Evolutionary conservation across 2,113 vertebrate genomes (phyloP).

Genomic region (Phainopepla nitens): DNA sequence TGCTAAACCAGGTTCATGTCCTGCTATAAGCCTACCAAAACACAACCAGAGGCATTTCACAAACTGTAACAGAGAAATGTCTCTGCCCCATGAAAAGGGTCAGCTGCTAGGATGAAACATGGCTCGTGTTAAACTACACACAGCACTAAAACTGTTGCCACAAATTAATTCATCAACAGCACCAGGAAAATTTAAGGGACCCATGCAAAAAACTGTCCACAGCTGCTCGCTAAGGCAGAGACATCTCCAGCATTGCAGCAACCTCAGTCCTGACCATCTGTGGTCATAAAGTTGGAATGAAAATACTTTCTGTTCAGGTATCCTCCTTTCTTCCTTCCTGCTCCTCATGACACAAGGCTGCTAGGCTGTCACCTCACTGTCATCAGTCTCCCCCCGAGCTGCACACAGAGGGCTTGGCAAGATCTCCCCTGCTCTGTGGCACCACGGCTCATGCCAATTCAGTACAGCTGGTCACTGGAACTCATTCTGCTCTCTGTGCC

Average conservation of each 20-base stretch:
- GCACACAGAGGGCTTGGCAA: background rate
- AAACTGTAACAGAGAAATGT: background rate
- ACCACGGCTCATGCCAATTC: background rate
- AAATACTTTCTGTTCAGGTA: background rate
- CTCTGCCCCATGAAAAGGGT: background rate
- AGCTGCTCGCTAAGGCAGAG: background rate
- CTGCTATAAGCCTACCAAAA: background rate
- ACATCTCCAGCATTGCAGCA: background rate
- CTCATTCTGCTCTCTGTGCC: background rate
- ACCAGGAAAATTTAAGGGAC: background rate
- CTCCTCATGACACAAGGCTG: background rate
- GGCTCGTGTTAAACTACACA: accelerated
- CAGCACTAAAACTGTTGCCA: background rate
- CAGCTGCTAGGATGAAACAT: background rate
- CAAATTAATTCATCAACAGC: background rate
- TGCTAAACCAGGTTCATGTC: background rate
- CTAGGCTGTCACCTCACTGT: background rate
- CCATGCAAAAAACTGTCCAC: background rate
- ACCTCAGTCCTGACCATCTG: background rate
- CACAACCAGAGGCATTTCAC: background rate
- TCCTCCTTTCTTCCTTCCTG: background rate
- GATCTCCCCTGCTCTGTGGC: background rate
- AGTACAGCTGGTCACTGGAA: background rate
- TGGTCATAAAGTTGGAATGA: background rate
- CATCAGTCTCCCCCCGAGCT: accelerated